Conservation (phyloP, 2,888 invertebrate genomes). For the Philopedon plagiatum region DNA sequence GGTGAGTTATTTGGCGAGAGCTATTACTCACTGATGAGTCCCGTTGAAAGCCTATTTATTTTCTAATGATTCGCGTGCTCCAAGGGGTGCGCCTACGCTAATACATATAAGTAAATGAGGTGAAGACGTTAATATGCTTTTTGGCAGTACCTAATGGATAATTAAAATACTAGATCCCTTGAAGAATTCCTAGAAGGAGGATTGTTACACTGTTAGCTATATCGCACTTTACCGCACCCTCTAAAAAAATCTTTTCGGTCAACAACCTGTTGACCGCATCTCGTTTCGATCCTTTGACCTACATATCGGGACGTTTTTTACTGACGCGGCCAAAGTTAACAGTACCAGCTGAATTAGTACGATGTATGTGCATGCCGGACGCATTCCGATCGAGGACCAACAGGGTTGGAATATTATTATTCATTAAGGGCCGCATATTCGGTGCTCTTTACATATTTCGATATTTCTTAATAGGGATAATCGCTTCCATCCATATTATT, state of each 20-base stretch:
- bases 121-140: too few relatives aligned
- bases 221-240: conserved; percentile 1
- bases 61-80: conserved; percentile 14
- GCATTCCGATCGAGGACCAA: conserved; percentile 26
- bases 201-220: too few relatives aligned
- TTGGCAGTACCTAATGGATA: too few relatives aligned
- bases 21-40: conserved; percentile 20
- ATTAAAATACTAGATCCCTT: too few relatives aligned
- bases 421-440: too few relatives aligned
- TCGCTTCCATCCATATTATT: too few relatives aligned
- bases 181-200: too few relatives aligned
- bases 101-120: neutral
- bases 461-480: too few relatives aligned
- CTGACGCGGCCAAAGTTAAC: conserved; percentile 37
- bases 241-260: conserved; percentile 7
- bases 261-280: conserved; percentile 40
- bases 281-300: conserved; percentile 43
- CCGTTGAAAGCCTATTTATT: conserved; percentile 30
- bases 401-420: conserved; percentile 16
- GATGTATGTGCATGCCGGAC: conserved; percentile 36
- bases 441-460: too few relatives aligned
- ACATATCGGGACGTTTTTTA: conserved; percentile 43
- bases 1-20: conserved; percentile 6
- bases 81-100: conserved; percentile 22
- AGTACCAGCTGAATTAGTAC: conserved; percentile 40